Percentiles rank a stretch among this genome's conserved stretches.
phyloP scores from a whole-genome alignment of 2,888 invertebrate genomes.

The Beris morrisii region DNA sequence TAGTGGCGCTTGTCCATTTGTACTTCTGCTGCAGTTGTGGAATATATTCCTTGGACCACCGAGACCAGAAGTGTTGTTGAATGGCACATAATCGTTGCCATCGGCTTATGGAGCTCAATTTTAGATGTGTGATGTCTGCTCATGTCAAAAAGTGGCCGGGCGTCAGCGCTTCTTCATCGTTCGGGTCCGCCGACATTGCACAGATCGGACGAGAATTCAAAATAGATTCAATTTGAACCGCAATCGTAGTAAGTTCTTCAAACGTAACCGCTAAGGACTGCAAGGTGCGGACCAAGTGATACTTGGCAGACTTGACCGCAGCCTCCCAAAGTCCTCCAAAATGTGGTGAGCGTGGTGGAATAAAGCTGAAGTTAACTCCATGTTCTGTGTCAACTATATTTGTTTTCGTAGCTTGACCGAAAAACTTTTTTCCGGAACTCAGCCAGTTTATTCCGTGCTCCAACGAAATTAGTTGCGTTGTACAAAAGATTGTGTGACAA shows the following conservation, averaged over 20 bases:
- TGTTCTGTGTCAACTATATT: not conserved
- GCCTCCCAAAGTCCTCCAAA: slow-evolving; percentile 38
- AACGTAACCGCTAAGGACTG: slow-evolving; percentile 14
- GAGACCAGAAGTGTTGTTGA: slow-evolving; percentile 19
- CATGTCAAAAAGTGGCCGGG: slow-evolving; percentile 11
- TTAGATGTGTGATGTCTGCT: not conserved
- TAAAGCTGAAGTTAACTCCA: slow-evolving; percentile 32
- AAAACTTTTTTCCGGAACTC: not conserved
- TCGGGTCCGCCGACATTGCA: slow-evolving; percentile 3
- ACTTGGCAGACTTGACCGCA: slow-evolving; percentile 33
- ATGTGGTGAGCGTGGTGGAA: slow-evolving; percentile 38
- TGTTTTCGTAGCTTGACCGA: not conserved
- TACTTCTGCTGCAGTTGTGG: slow-evolving; percentile 18
- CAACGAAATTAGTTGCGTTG: slow-evolving; percentile 38
- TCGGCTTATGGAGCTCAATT: not conserved
- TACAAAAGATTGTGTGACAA: slow-evolving; percentile 35
- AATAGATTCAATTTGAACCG: slow-evolving; percentile 15
- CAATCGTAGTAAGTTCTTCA: slow-evolving; percentile 20
- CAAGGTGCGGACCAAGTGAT: slow-evolving; percentile 27
- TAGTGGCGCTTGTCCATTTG: not conserved
- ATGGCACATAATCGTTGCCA: slow-evolving; percentile 17
- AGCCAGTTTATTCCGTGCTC: slow-evolving; percentile 22
- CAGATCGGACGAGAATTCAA: slow-evolving; percentile 20
- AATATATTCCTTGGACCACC: slow-evolving; percentile 26
- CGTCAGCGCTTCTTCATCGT: not conserved